phyloP scores from a whole-genome alignment of 2,888 invertebrate genomes.

The Apamea monoglypha region DNA sequence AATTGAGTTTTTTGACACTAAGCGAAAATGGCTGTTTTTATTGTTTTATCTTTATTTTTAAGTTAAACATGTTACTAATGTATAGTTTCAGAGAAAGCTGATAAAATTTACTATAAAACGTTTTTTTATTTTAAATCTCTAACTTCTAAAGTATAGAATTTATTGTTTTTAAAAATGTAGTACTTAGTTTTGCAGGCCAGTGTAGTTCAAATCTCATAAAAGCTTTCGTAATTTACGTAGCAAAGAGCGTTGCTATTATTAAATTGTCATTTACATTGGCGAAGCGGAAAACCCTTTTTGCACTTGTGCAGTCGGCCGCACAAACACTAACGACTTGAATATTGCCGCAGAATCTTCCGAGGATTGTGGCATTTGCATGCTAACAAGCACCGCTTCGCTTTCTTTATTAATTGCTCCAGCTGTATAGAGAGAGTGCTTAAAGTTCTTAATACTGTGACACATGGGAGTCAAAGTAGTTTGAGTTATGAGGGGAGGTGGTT shows the following conservation, averaged over 20 bases:
- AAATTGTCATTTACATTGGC: slow-evolving; percentile 73
- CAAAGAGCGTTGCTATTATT: slow-evolving; percentile 70
- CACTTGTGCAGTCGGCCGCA: slow-evolving; percentile 74
- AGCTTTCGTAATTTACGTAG: slow-evolving; percentile 62
- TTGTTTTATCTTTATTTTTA: too few species aligned
- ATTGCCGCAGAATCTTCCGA: slow-evolving; percentile 80
- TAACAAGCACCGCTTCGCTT: slow-evolving; percentile 76
- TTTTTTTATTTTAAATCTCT: too few species aligned
- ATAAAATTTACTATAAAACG: too few species aligned
- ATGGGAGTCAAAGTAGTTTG: slow-evolving; percentile 19
- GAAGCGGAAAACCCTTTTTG: slow-evolving; percentile 74
- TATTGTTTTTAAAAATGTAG: too few species aligned
- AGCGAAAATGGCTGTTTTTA: too few species aligned
- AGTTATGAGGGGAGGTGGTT: background rate
- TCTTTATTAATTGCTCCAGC: slow-evolving; percentile 80
- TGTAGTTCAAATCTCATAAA: slow-evolving; percentile 66
- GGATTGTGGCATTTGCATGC: slow-evolving; percentile 83
- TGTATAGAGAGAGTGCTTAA: slow-evolving; percentile 32
- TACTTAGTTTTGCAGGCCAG: too few species aligned
- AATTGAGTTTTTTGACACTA: too few species aligned
- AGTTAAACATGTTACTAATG: too few species aligned
- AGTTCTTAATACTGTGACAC: slow-evolving; percentile 32
- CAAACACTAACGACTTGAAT: slow-evolving; percentile 85
- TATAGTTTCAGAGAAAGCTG: too few species aligned
- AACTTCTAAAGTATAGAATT: too few species aligned